Evolutionary conservation across 2,797 vertebrate species (phyloP).

Genomic region (Sparus aurata): DNA sequence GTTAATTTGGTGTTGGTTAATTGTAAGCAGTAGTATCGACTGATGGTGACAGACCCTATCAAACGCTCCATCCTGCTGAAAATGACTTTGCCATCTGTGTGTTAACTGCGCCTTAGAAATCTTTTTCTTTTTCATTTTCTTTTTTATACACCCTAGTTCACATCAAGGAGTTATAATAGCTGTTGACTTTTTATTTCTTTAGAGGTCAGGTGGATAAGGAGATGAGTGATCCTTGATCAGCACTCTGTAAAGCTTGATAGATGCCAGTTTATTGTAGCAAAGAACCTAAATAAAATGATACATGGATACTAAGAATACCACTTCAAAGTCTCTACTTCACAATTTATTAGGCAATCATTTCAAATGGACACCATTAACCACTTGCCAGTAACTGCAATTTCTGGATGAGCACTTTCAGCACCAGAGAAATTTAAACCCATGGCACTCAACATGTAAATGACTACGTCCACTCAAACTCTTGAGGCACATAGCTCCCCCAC

Average conservation of each 20-base stretch:
- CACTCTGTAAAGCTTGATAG: conserved; percentile 8
- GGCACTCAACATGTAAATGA: conserved; percentile 74
- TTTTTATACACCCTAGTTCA: neutral
- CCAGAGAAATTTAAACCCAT: conserved; percentile 58
- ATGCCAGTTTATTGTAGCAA: conserved; percentile 5
- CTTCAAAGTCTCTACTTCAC: conserved; percentile 49
- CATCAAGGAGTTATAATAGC: conserved; percentile 2
- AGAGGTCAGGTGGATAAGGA: conserved; percentile 12
- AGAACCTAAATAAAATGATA: conserved; percentile 14
- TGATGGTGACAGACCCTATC: conserved; percentile 23
- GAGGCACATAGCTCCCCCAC: conserved; percentile 66
- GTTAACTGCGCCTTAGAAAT: conserved; percentile 3
- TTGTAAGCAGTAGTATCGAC: conserved; percentile 47
- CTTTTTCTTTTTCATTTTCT: neutral
- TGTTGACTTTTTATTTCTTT: conserved; percentile 2
- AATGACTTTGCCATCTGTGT: conserved; percentile 2
- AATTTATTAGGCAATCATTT: conserved; percentile 72
- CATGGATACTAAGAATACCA: conserved; percentile 47
- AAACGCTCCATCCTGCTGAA: conserved; percentile 27
- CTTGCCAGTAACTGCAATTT: conserved; percentile 65
- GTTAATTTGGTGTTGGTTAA: conserved; percentile 63
- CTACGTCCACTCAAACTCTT: conserved; percentile 72
- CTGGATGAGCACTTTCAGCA: conserved; percentile 65
- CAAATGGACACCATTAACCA: conserved; percentile 74
- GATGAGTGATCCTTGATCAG: conserved; percentile 16